Base-by-base conservation (phyloP, 2,888 invertebrate genomes). In the Eurois occulta region DNA sequence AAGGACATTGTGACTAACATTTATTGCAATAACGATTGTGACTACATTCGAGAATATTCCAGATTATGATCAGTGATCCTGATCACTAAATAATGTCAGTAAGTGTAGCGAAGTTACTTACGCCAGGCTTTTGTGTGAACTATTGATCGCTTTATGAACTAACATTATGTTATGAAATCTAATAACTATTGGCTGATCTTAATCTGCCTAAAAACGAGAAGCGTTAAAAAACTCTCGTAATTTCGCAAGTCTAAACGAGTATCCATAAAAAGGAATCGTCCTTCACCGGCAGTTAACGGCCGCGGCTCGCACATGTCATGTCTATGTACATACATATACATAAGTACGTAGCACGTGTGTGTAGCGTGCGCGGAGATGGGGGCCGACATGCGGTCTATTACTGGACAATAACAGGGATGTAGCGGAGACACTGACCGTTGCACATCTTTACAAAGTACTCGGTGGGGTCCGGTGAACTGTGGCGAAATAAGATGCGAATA, bases 1-100 rank as follows among this genome's bases (percentile, higher is more conserved):
- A 21, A 48, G 71, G 35, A 64, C 62, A 58, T 24, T 7, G n/a
- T 76, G 76, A 81, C 52, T 60, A 75, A 81, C 52, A 43, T n/a
- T 58, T 52, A 28, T 43, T 48, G 46, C 58, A 48, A 60, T 35
- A 38, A 41, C 35, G 16, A 66, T 46, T 46, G 76, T 60, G 64
- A 18, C 35, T 35, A 35, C 24, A 35, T 24, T 62, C 13, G 21
- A 41, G 41, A 58, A 58, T 35, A 73, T 66, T 43, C 46, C 10
- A 64, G n/a, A 48, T 21, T 21, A 16, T 18, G 35, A 79, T 43
- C 41, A 48, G 32, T 43, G 35, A 35, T 21, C 60, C n/a, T 43
- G 35, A 35, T 21, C 60, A 32, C 21, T 38, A 38, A 38, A 52
- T 32, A 38, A 71, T 52, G 35, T 16, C 43, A 38, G 35, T 41